Evolutionary conservation across 2,113 vertebrate genomes (phyloP).

Genomic region (Diphyllodes magnificus): DNA sequence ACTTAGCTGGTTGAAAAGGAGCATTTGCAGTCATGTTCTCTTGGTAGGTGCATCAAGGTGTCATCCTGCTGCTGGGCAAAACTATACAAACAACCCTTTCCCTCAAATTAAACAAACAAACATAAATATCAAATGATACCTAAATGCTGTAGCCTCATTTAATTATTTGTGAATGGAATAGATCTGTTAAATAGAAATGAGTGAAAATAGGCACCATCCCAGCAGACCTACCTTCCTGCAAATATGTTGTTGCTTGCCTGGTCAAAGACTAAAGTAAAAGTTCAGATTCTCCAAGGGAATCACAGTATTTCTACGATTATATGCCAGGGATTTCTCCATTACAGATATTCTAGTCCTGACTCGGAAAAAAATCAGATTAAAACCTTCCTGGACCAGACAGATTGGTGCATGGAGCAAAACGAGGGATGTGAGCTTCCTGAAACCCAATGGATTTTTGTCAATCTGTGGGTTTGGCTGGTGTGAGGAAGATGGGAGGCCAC

Average conservation of each 20-base stretch:
- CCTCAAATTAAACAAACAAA: background rate
- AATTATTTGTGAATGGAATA: background rate
- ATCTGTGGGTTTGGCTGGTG: fast-evolving
- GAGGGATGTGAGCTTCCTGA: background rate
- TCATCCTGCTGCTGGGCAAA: background rate
- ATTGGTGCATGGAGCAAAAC: background rate
- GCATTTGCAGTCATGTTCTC: background rate
- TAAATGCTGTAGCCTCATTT: background rate
- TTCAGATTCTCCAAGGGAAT: background rate
- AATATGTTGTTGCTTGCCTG: background rate
- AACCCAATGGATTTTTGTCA: fast-evolving
- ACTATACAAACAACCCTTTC: background rate
- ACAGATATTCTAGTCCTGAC: background rate
- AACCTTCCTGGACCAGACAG: background rate
- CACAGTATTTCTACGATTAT: background rate
- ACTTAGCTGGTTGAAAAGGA: background rate
- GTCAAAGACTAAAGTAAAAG: background rate
- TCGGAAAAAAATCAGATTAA: background rate
- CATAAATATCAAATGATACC: background rate
- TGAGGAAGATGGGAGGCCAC: background rate
- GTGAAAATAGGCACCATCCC: background rate
- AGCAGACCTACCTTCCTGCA: background rate
- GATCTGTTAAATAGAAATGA: background rate
- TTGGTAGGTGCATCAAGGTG: no score
- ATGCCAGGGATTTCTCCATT: fast-evolving